A percentile compares a stretch with the other conserved stretches of the same genome.
Evolutionary conservation across 2,113 vertebrate genomes (phyloP).

Genomic region (Passer domesticus): DNA sequence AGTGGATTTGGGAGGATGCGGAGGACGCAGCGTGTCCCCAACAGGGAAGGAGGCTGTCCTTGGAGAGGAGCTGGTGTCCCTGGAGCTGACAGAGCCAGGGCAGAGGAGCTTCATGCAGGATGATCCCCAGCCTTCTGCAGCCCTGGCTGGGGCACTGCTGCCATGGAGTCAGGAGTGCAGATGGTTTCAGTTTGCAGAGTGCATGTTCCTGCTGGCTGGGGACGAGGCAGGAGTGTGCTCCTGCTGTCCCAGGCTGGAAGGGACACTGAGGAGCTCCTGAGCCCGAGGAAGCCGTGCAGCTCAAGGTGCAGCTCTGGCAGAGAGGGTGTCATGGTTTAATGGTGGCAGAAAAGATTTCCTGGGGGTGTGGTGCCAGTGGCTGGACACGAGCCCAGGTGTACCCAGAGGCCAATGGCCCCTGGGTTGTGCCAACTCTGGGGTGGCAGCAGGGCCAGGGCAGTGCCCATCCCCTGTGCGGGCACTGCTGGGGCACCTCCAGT

Average conservation of each 20-base stretch:
- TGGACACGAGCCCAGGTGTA: no score
- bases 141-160: not conserved
- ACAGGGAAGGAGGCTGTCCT: not conserved
- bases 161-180: not conserved
- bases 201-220: not conserved
- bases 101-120: not conserved
- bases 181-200: not conserved
- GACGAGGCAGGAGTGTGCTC: not conserved
- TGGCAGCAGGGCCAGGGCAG: not conserved
- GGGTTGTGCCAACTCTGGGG: not conserved
- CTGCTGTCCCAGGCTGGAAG: not conserved
- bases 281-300: not conserved
- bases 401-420: not conserved
- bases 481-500: no score
- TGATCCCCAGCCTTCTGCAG: not conserved
- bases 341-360: not conserved
- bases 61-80: not conserved
- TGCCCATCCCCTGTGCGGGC: no score
- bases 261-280: not conserved
- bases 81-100: not conserved
- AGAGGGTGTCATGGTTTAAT: not conserved
- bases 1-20: fast-evolving
- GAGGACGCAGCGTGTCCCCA: not conserved
- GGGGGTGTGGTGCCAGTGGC: no score
- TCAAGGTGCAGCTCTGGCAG: fast-evolving